Evolutionary conservation across 2,113 vertebrate species (phyloP).

Genomic region (Menura novaehollandiae): DNA sequence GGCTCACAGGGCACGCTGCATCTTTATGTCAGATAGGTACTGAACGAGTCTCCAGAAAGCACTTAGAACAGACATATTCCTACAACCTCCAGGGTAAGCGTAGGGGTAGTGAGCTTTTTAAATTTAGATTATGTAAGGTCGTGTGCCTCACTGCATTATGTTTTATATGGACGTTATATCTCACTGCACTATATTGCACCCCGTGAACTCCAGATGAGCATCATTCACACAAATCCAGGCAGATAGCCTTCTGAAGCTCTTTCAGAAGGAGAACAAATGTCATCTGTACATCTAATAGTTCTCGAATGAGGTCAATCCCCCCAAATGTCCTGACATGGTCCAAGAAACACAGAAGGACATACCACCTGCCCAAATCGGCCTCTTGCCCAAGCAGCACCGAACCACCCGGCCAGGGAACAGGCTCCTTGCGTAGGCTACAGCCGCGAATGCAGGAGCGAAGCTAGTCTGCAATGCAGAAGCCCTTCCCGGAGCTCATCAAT

Average conservation of each 20-base stretch:
- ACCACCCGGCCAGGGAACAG: neutral
- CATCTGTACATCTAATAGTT: neutral
- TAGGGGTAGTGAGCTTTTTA: conserved; percentile 17
- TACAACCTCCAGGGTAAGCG: neutral
- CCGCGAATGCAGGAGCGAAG: neutral
- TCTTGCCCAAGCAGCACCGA: neutral
- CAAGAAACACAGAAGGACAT: neutral
- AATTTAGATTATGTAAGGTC: conserved; percentile 53
- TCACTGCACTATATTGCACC: neutral
- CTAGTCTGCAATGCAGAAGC: conserved; percentile 66
- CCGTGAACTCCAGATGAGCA: neutral
- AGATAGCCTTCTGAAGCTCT: neutral
- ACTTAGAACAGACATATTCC: neutral
- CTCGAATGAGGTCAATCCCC: neutral
- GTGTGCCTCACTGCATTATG: conserved; percentile 24
- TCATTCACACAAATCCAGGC: neutral
- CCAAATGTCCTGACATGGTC: neutral
- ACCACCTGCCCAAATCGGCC: neutral
- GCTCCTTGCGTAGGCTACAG: neutral
- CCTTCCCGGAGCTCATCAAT: neutral
- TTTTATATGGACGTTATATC: neutral
- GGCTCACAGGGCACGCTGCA: neutral
- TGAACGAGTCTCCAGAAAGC: neutral
- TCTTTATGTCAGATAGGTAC: neutral
- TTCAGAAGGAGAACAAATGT: neutral